Base-by-base conservation (phyloP, 2,797 vertebrate genomes). In the Argentina silus region DNA sequence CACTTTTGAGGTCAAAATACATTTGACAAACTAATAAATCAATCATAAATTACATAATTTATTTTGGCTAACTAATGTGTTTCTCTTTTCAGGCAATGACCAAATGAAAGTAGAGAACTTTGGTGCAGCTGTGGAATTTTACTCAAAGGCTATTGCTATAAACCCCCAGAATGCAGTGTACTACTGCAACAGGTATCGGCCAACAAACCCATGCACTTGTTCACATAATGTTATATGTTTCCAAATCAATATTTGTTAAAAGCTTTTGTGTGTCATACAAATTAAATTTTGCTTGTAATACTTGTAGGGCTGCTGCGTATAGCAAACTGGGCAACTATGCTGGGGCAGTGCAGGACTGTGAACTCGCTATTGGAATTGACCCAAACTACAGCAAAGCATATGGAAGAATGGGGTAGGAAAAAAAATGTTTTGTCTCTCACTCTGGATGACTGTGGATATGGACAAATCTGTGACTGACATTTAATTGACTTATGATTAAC, bases 21-120 rank as follows among this genome's bases (percentile, higher is more conserved):
- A 36, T 36, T 36, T 36, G 27, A 36, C 27, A 36, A 36, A 36
- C 27, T 36, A 36, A 36, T 36, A 36, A 36, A 36, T 36, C 27
- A 36, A 4, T 36, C 27, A 36, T 2, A 36, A 36, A 36, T 36
- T 1, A 36, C 27, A 2, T 1, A 36, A 36, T 36, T 36, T 2
- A 36, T 36, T 36, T 36, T 36, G 4, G 27, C 4, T 36, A 36
- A 36, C 27, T 36, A 36, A 9, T 71, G 8, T 60, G 15, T 21
- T 60, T 65, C 55, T 62, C 70, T 66, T 0, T 68, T 6, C 69
- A 99, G 98, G 98, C 3, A 99, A 99, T 0, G 97, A 99, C 66
- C 96, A 98, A 47, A 99, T 99, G 98, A 98, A 96, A 77, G 92
- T 94, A 14, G 98, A 99, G 7, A 98, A 98, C 85, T 98, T 95